A percentile compares a stretch with the other conserved stretches of the same genome.
phyloP scores from a whole-genome alignment of 2,113 vertebrate genomes.

The Echinops telfairi region DNA sequence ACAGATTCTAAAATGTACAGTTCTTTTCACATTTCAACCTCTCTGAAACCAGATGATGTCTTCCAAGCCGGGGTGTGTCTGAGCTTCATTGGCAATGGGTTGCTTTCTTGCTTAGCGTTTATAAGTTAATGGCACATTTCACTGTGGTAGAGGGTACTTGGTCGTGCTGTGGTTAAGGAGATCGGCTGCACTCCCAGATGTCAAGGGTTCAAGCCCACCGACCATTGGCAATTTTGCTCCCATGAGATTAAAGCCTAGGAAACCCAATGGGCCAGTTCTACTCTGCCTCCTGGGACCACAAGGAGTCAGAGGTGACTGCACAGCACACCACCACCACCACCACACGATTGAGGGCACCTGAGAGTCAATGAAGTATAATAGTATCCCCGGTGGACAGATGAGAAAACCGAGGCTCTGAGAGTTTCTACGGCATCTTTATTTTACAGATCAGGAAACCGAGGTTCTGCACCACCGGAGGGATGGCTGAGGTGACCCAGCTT shows the following conservation, averaged over 20 bases:
- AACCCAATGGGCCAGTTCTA: not conserved
- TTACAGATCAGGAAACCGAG: not conserved
- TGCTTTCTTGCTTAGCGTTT: not conserved
- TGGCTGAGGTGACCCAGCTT: not conserved
- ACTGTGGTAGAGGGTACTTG: not conserved
- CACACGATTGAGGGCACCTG: not conserved
- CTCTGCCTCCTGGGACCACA: not conserved
- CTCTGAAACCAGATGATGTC: slow-evolving; percentile 34
- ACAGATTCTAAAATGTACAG: slow-evolving; percentile 2
- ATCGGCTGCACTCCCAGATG: not conserved
- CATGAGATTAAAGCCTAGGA: not conserved
- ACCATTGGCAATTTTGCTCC: no score
- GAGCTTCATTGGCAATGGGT: not conserved
- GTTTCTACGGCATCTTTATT: not conserved
- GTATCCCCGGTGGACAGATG: not conserved
- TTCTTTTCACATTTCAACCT: not conserved
- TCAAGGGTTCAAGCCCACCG: not conserved
- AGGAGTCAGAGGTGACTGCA: not conserved
- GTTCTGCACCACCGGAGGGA: not conserved
- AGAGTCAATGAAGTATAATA: not conserved
- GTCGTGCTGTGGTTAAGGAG: not conserved
- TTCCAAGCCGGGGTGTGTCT: not conserved
- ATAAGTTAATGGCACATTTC: not conserved
- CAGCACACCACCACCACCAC: not conserved
- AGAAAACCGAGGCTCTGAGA: not conserved